Evolutionary conservation across 2,113 vertebrate genomes (phyloP).

Genomic region (Bubo blakistoni): DNA sequence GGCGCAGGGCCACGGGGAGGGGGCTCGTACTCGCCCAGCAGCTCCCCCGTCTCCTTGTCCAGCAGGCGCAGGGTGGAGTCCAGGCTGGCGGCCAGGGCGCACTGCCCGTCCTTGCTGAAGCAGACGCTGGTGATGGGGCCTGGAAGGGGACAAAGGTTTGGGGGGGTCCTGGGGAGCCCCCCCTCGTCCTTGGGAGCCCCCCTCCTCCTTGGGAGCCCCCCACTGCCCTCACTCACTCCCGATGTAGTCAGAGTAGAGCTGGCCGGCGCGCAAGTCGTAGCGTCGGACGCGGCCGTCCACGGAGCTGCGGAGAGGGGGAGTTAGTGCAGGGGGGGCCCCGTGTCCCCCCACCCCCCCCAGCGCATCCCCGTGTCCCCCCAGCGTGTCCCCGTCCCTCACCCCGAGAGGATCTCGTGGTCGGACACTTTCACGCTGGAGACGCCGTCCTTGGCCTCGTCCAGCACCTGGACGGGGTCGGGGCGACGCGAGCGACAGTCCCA

Average conservation of each 20-base stretch:
- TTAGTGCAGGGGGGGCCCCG: not conserved
- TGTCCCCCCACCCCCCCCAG: too few relatives aligned
- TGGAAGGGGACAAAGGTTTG: not conserved
- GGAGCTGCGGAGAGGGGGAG: constrained; percentile 65
- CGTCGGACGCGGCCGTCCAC: constrained; percentile 81
- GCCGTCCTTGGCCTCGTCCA: constrained; percentile 87
- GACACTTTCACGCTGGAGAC: constrained; percentile 89
- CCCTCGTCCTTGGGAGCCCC: fast-evolving
- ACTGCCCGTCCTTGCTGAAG: constrained; percentile 90
- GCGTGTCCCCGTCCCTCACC: constrained; percentile 65
- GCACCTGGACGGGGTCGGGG: constrained; percentile 81
- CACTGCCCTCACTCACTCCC: constrained; percentile 77
- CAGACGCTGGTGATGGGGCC: constrained; percentile 94
- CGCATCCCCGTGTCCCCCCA: fast-evolving
- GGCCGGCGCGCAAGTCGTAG: constrained; percentile 88
- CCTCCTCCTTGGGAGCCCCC: too few relatives aligned
- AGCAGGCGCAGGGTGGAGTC: constrained; percentile 86
- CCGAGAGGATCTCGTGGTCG: constrained; percentile 85
- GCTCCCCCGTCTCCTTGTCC: constrained; percentile 90
- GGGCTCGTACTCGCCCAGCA: constrained; percentile 85
- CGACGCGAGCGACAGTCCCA: constrained; percentile 89
- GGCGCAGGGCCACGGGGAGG: fast-evolving
- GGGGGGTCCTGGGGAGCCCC: not conserved
- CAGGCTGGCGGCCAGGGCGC: constrained; percentile 82
- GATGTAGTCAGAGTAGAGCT: constrained; percentile 86